Base-by-base conservation (phyloP, 53 echinoderm and acorn worm genomes). In the Astropecten irregularis region DNA sequence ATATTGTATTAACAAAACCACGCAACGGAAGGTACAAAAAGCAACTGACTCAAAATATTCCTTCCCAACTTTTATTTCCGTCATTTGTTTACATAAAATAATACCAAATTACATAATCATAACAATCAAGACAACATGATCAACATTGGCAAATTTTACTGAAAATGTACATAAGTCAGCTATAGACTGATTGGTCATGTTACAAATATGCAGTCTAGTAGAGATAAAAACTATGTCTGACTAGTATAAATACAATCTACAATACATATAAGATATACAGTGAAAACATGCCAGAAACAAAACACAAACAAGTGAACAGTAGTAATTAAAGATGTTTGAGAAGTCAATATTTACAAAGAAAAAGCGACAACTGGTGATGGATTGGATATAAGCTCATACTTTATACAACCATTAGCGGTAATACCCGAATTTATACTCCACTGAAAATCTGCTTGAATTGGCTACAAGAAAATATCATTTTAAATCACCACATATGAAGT, bases 41-140 rank as follows among this genome's bases (percentile, higher is more conserved):
- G n/a, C n/a, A n/a, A n/a, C n/a, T n/a, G n/a, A n/a, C n/a, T n/a
- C n/a, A n/a, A n/a, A n/a, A n/a, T n/a, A n/a, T n/a, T n/a, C n/a
- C 25, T 48, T 70, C 5, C n/a, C 28, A 27, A 70, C 7, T 35
- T 73, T 53, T 54, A 28, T 33, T 52, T 54, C 53, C 37, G 37
- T 54, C 28, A 73, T 34, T 26, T 54, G 73, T 53, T 73, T 73
- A 73, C 73, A 73, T 54, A 73, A 73, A 73, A 73, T 73, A 73
- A 52, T 36, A 73, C 35, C 49, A 70, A 35, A 66, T 35, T 21
- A 40, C 42, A 66, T 10, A 71, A 30, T 49, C 27, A 47, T 27
- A 49, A 73, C n/a, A 49, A 49, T 70, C 31, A 32, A 34, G 6
- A 53, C 52, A 46, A 73, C 71, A 49, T 51, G 20, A 48, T 32